A percentile compares a stretch with the other conserved stretches of the same genome.
These are phyloP conservation scores for Orussus abietinus DNA, from an alignment of 1,140 invertebrate species.

Conservation along the genomic window DNA sequence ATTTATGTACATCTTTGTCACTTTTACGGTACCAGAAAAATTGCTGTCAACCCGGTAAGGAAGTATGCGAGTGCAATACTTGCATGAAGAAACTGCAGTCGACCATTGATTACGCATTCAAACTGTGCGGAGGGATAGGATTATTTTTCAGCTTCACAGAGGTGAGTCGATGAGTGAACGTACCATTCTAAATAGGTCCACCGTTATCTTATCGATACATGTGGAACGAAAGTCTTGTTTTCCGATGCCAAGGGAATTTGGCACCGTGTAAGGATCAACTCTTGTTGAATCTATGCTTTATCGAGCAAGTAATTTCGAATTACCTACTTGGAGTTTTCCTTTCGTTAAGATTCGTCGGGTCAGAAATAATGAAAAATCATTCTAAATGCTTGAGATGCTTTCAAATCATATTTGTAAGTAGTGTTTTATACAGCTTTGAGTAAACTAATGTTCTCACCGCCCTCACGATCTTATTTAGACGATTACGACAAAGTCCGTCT, in stretches of 20 bases:
- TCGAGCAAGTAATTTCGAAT: too few species aligned
- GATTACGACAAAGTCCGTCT: background rate
- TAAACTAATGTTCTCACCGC: background rate
- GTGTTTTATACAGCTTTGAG: conserved; percentile 6
- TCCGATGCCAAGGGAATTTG: background rate
- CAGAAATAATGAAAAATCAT: conserved; percentile 6
- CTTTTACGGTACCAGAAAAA: conserved; percentile 45
- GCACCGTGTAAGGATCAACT: too few species aligned
- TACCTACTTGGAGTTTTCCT: too few species aligned
- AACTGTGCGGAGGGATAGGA: conserved; percentile 85
- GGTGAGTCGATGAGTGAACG: conserved; percentile 66
- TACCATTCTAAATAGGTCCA: background rate
- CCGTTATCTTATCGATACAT: background rate
- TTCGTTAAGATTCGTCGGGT: too few species aligned
- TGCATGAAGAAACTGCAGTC: conserved; percentile 74
- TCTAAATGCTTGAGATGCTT: conserved; percentile 10
- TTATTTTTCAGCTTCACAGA: conserved; percentile 97
- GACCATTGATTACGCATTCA: conserved; percentile 83
- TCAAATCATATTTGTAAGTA: conserved; percentile 14
- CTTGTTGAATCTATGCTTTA: too few species aligned
- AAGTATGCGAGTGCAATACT: conserved; percentile 65
- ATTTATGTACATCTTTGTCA: conserved; percentile 10
- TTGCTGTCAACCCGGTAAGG: conserved; percentile 44
- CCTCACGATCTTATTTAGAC: background rate
- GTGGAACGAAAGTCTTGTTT: conserved; percentile 1